Evolutionary conservation across 1,140 invertebrate genomes (phyloP), one percentile per base, ranked within the genome.

Genomic region (Arctopsyche grandis): DNA sequence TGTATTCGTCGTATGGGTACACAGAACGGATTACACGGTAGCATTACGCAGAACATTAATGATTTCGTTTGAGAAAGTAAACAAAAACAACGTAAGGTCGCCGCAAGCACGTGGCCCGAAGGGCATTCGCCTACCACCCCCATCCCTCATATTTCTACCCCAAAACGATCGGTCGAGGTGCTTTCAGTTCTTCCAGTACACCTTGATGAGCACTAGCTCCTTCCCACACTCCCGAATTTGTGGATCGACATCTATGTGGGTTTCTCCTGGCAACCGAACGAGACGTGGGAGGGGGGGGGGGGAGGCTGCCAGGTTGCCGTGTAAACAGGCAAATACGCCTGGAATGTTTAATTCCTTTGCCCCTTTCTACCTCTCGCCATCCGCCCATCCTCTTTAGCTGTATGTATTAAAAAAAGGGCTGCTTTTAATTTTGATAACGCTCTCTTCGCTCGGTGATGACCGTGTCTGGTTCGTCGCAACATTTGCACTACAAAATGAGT

Each of bases 261-360:
- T 38, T 7, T 38, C 48, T 52, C 48, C 48, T 52, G 48, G 48
- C 48, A 52, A 52, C 48, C 48, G 12, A 19, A 60, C 21, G 58
- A 16, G 3, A 10, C 0, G 58, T 0, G n/a, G 5, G 0, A 16
- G 10, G 58, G 58, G 3, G 4, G n/a, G 58, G n/a, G n/a, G 5
- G 0, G 58, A 22, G 58, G 58, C 10, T 22, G n/a, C 21, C 58
- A 22, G 58, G 58, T 22, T 60, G 58, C 24, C 63, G 63, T 66
- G 63, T 66, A 66, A 66, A 66, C 63, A 66, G 63, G 9, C 63
- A 29, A 66, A 66, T 66, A 66, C 63, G 63, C 22, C 12, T 14
- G 63, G 63, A 66, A 66, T 66, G 63, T 26, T 66, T 26, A 66
- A 66, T 66, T 66, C 63, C 19, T 0, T 0, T 19, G n/a, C 58